phyloP scores from a whole-genome alignment of 2,797 vertebrate genomes.

The Toxotes lorentzi region DNA sequence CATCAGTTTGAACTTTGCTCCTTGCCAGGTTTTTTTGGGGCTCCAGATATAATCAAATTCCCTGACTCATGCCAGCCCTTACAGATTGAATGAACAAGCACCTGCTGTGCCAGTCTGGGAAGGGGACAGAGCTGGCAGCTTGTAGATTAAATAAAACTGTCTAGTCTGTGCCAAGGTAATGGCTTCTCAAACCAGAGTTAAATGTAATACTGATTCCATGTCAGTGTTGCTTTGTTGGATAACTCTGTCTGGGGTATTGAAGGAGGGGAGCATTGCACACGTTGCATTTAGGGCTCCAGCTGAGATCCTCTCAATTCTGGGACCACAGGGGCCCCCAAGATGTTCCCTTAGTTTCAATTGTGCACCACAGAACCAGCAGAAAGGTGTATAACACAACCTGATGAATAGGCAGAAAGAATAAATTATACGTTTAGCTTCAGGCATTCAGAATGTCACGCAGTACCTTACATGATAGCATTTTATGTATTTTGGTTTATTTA shows the following conservation, averaged over 20 bases:
- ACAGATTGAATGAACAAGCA: constrained; percentile 79
- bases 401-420: not conserved
- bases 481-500: not conserved
- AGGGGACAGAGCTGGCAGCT: constrained; percentile 77
- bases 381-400: not conserved
- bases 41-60: constrained; percentile 80
- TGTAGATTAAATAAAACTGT: constrained; percentile 86
- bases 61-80: constrained; percentile 67
- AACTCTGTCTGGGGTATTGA: constrained; percentile 57
- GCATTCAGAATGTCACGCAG: not conserved
- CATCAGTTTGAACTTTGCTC: constrained; percentile 72
- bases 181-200: constrained; percentile 82
- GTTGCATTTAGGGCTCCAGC: constrained; percentile 51
- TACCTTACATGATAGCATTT: not conserved
- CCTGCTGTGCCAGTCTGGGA: constrained; percentile 79
- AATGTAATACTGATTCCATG: constrained; percentile 79
- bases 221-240: constrained; percentile 77
- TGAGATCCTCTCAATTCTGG: constrained; percentile 47
- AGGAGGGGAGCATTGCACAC: constrained; percentile 35
- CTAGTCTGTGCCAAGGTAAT: constrained; percentile 82
- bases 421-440: not conserved
- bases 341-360: constrained; percentile 26
- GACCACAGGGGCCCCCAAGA: constrained; percentile 44
- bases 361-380: constrained; percentile 2
- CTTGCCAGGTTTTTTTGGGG: constrained; percentile 65